These are phyloP conservation scores for Argyrosomus japonicus DNA, from an alignment of 2,113 vertebrate species.

Conservation along the genomic window DNA sequence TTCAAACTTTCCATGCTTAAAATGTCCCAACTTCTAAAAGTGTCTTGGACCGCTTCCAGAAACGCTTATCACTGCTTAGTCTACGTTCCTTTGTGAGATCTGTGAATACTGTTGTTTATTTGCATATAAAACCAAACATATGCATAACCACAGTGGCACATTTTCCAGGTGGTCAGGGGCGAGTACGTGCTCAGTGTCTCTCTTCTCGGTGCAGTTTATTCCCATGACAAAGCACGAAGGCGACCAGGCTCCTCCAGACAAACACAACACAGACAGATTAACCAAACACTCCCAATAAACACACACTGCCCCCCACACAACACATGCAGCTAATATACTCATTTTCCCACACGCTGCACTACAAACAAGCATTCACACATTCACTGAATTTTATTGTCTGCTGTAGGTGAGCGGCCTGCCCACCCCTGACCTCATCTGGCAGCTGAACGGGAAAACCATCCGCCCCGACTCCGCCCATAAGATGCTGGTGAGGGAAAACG, in stretches of 20 bases:
- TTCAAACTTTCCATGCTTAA: constrained; percentile 68
- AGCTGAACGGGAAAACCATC: constrained; percentile 92
- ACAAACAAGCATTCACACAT: not conserved
- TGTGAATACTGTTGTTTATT: constrained; percentile 2
- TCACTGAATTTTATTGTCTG: not conserved
- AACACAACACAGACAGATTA: constrained; percentile 53
- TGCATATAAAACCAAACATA: not conserved
- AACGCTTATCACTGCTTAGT: constrained; percentile 9
- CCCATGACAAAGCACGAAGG: constrained; percentile 58
- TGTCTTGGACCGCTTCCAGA: constrained; percentile 33
- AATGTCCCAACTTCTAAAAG: constrained; percentile 58
- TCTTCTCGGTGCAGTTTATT: constrained; percentile 52
- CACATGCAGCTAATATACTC: constrained; percentile 28
- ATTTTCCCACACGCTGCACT: not conserved
- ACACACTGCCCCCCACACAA: constrained; percentile 1
- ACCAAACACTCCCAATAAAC: constrained; percentile 47
- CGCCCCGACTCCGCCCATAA: constrained; percentile 94
- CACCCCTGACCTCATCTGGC: constrained; percentile 96
- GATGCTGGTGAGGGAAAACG: constrained; percentile 97
- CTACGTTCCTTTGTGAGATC: constrained; percentile 7
- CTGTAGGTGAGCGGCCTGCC: constrained; percentile 95
- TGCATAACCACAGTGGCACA: not conserved
- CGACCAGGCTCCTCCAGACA: constrained; percentile 33
- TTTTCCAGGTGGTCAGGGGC: constrained; percentile 41
- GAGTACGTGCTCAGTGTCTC: constrained; percentile 42